phyloP scores from a whole-genome alignment of 2,888 invertebrate genomes.

The Nemapogon koenigi region DNA sequence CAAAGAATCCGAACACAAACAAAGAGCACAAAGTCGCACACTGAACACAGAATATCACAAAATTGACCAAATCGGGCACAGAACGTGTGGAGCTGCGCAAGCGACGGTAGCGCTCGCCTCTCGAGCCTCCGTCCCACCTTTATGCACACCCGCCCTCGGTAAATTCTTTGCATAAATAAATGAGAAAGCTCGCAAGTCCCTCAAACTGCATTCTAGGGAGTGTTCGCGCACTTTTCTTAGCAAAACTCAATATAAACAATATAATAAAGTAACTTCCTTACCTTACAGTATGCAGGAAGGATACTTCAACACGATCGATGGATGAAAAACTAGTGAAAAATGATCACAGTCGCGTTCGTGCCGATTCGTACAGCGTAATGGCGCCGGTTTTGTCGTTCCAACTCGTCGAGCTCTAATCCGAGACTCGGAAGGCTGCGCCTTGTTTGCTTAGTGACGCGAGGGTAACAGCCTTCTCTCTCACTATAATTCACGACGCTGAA shows the following conservation, averaged over 20 bases:
- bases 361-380: slow-evolving; percentile 58
- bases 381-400: slow-evolving; percentile 45
- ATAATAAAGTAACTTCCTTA: slow-evolving; percentile 45
- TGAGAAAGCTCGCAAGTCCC: slow-evolving; percentile 47
- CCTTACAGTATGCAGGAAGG: slow-evolving; percentile 61
- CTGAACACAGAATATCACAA: slow-evolving; percentile 31
- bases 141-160: slow-evolving; percentile 55
- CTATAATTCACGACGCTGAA: slow-evolving; percentile 18
- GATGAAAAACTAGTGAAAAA: slow-evolving; percentile 47
- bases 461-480: slow-evolving; percentile 29
- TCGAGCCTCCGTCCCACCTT: slow-evolving; percentile 46
- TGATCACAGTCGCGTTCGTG: slow-evolving; percentile 57
- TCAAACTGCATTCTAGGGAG: slow-evolving; percentile 25
- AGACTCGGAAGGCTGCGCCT: slow-evolving; percentile 56
- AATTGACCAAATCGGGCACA: slow-evolving; percentile 32
- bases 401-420: slow-evolving; percentile 44
- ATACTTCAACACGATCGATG: slow-evolving; percentile 56
- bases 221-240: background rate
- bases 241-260: background rate
- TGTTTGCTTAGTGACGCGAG: slow-evolving; percentile 55
- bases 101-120: slow-evolving; percentile 38
- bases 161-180: slow-evolving; percentile 62
- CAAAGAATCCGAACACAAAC: slow-evolving; percentile 23
- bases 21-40: slow-evolving; percentile 36
- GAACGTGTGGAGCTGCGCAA: slow-evolving; percentile 34